Conservation (phyloP, 92 coral and sea anemone genomes). For the Pocillopora meandrina region DNA sequence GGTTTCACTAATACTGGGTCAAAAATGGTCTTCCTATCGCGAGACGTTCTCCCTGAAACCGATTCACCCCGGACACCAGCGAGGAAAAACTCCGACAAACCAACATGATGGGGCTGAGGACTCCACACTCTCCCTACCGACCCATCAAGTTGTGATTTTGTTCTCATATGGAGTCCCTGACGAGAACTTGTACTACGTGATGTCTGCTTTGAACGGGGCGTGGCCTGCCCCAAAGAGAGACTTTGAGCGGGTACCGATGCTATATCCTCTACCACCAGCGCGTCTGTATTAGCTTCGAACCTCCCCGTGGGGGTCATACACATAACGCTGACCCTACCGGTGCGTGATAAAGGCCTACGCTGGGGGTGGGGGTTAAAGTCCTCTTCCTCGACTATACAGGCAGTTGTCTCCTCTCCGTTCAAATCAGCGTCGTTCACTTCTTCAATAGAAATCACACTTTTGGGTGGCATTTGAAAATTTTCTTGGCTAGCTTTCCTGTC, state of each 20-base stretch:
- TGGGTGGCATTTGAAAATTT: not conserved
- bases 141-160: not conserved
- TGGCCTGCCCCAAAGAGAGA: conserved; percentile 18
- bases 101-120: conserved; percentile 75
- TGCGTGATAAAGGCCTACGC: conserved; percentile 58
- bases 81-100: conserved; percentile 83
- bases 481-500: not conserved
- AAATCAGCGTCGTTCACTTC: conserved; percentile 57
- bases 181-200: conserved; percentile 1
- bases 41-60: conserved; percentile 15
- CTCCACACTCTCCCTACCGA: conserved; percentile 78
- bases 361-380: conserved; percentile 20
- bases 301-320: conserved; percentile 76
- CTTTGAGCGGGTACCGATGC: conserved; percentile 43
- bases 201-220: conserved; percentile 11
- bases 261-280: conserved; percentile 49
- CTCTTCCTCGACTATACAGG: conserved; percentile 73
- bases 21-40: not conserved
- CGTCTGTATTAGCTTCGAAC: conserved; percentile 65
- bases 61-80: conserved; percentile 72
- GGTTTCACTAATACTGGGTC: conserved; percentile 26
- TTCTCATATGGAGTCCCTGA: not conserved
- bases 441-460: conserved; percentile 54
- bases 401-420: conserved; percentile 65
- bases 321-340: conserved; percentile 79